These are phyloP conservation scores for Sebastes nivosus DNA, from an alignment of 2,797 vertebrate species.

Conservation along the genomic window DNA sequence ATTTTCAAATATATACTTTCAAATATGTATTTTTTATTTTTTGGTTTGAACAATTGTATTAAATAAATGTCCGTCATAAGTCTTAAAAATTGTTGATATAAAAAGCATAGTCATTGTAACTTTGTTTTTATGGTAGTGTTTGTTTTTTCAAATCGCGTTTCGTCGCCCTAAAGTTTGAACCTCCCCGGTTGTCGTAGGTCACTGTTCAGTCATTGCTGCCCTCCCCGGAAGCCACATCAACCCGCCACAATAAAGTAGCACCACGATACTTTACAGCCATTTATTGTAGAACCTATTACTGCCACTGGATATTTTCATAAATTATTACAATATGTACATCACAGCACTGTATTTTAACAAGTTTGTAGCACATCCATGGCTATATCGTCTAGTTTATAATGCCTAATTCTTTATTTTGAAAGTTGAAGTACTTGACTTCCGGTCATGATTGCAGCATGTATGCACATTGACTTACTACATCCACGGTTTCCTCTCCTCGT, in stretches of 20 bases:
- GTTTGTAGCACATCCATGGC: rapidly evolving
- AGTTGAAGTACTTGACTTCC: background rate
- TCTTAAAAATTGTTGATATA: background rate
- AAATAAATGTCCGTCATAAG: background rate
- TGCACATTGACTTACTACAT: too few relatives aligned
- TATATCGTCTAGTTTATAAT: rapidly evolving
- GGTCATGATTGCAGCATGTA: background rate
- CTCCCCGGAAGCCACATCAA: constrained; percentile 9
- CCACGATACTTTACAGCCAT: background rate
- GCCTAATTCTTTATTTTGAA: constrained; percentile 43
- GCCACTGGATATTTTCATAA: rapidly evolving
- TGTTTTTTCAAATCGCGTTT: background rate
- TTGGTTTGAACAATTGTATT: background rate
- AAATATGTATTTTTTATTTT: background rate
- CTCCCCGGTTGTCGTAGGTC: constrained; percentile 60
- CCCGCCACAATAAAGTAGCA: constrained; percentile 40
- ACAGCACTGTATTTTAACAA: rapidly evolving
- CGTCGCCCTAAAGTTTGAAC: background rate
- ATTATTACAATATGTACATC: rapidly evolving
- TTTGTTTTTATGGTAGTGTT: background rate
- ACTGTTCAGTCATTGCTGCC: constrained; percentile 11
- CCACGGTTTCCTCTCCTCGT: background rate
- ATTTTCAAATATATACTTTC: background rate
- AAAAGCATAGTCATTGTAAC: background rate
- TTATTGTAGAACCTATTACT: rapidly evolving